Evolutionary conservation across 92 coral and sea anemone species (phyloP).

Genomic region (Heliopora coerulea): DNA sequence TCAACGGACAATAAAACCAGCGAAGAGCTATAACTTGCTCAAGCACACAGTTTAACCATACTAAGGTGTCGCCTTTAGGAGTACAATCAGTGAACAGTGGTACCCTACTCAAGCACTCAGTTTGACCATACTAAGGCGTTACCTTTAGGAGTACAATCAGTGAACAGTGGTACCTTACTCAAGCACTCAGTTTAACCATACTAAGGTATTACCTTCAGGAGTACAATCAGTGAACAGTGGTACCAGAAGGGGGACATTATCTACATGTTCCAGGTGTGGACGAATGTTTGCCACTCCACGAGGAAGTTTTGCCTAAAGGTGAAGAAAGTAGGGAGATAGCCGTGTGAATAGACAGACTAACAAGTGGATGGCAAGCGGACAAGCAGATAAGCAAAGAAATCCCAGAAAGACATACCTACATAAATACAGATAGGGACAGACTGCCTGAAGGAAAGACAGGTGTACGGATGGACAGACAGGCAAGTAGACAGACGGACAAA

Average conservation of each 20-base stretch:
- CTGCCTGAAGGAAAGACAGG: background rate
- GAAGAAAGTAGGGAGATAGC: background rate
- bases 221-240: constrained; percentile 96
- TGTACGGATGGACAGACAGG: background rate
- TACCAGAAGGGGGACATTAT: constrained; percentile 96
- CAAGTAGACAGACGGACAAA: background rate
- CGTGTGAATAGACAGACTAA: background rate
- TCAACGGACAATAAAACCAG: too few species aligned
- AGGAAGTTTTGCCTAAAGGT: constrained; percentile 88
- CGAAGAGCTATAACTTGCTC: too few species aligned
- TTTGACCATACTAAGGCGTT: too few species aligned
- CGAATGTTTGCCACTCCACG: constrained; percentile 91
- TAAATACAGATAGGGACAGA: too few species aligned
- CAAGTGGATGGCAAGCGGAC: too few species aligned
- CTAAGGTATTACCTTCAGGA: constrained; percentile 72
- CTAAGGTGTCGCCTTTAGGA: too few species aligned
- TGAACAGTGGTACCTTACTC: constrained; percentile 93
- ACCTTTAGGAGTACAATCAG: constrained; percentile 93
- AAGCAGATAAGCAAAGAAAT: too few species aligned
- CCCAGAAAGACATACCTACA: too few species aligned
- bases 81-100: too few species aligned
- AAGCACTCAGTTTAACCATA: too few species aligned
- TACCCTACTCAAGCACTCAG: too few species aligned
- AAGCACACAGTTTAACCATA: too few species aligned
- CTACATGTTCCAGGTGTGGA: constrained; percentile 85